These are phyloP conservation scores for Toxonevra muliebris DNA, from an alignment of 2,888 invertebrate genomes.

Conservation along the genomic window DNA sequence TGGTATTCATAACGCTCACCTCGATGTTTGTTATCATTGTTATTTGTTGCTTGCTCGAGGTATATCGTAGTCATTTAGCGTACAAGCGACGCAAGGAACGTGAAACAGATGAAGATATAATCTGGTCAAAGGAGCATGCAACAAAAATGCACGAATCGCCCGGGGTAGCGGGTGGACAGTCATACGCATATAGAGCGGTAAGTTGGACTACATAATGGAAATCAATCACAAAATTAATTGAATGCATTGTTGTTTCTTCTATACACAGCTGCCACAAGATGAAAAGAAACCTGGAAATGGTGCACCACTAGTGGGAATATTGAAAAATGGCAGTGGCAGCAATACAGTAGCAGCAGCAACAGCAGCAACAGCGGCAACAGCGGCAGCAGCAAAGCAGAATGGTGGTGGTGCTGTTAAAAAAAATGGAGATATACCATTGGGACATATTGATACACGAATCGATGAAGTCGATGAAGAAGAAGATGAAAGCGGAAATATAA, in stretches of 20 bases:
- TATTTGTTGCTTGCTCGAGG: constrained; percentile 76
- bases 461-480: constrained; percentile 57
- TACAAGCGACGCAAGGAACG: constrained; percentile 78
- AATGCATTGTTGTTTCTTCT: not conserved
- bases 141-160: constrained; percentile 73
- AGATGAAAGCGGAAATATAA: constrained; percentile 7
- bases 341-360: too few relatives aligned
- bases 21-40: constrained; percentile 78
- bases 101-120: constrained; percentile 79
- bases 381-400: constrained; percentile 38
- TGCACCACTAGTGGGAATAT: constrained; percentile 61
- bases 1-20: constrained; percentile 81
- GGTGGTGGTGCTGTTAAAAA: constrained; percentile 49
- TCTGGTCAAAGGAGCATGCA: constrained; percentile 79
- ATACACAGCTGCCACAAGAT: constrained; percentile 58
- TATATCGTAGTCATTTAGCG: constrained; percentile 79
- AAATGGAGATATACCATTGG: constrained; percentile 46
- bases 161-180: constrained; percentile 57
- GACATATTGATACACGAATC: constrained; percentile 45
- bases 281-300: constrained; percentile 57
- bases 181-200: constrained; percentile 69
- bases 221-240: constrained; percentile 10
- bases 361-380: constrained; percentile 52
- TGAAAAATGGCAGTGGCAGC: constrained; percentile 62
- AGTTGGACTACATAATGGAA: constrained; percentile 31